Percentiles rank a stretch among this genome's conserved stretches.
These are phyloP conservation scores for Megamerina dolium DNA, from an alignment of 2,888 invertebrate species.

Conservation along the genomic window DNA sequence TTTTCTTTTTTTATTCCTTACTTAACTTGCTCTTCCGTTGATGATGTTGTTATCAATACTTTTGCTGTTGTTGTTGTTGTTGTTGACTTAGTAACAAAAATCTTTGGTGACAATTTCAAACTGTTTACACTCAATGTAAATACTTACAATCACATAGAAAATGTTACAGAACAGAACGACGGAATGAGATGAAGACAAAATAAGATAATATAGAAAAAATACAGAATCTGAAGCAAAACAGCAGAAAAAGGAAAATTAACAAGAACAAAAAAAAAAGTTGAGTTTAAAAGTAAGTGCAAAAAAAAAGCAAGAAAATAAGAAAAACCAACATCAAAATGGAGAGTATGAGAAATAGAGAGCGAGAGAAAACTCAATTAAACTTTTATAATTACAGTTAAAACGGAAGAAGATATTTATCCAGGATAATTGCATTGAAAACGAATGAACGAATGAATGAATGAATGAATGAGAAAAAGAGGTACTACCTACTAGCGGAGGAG, in stretches of 20 bases:
- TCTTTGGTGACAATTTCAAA: constrained; percentile 25
- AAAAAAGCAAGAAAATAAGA: constrained; percentile 20
- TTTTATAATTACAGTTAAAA: constrained; percentile 49
- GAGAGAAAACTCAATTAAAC: constrained; percentile 48
- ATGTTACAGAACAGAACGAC: too few relatives aligned
- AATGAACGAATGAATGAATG: too few relatives aligned
- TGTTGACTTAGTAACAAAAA: constrained; percentile 18
- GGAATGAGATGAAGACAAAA: too few relatives aligned
- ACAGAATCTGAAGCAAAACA: constrained; percentile 2
- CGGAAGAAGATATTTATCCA: constrained; percentile 48
- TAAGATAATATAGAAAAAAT: constrained; percentile 5
- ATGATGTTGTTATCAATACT: constrained; percentile 4
- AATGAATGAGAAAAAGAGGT: too few relatives aligned
- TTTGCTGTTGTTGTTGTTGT: constrained; percentile 8
- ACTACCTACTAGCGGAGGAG: too few relatives aligned
- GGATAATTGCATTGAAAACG: constrained; percentile 48
- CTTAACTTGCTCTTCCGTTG: too few relatives aligned
- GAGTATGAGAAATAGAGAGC: too few relatives aligned
- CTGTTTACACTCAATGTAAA: too few relatives aligned
- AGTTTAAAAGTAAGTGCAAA: constrained; percentile 10
- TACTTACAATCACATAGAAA: too few relatives aligned
- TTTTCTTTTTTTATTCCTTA: too few relatives aligned
- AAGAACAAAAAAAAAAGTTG: constrained; percentile 1
- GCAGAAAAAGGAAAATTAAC: neutral
- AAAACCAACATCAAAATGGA: too few relatives aligned